Base-by-base conservation (phyloP, 1,140 invertebrate species). In the Catajapyx aquilonaris region DNA sequence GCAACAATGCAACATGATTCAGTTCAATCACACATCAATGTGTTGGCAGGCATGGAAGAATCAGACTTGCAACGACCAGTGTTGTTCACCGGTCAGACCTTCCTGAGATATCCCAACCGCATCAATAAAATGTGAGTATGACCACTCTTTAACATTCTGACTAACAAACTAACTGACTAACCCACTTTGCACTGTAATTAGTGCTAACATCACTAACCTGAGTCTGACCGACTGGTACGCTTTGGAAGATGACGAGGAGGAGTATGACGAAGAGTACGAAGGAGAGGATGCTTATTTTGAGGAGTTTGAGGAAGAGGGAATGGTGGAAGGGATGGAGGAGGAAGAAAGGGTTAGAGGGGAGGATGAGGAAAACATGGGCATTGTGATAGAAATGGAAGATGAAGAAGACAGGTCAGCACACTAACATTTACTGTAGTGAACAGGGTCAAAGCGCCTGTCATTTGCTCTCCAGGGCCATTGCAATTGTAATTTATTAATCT, bases 1-100 rank as follows among this genome's bases (percentile, higher is more conserved):
- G n/a, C n/a, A n/a, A n/a, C n/a, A n/a, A n/a, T n/a, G n/a, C n/a
- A n/a, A n/a, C n/a, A n/a, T n/a, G n/a, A n/a, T n/a, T n/a, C n/a
- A n/a, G n/a, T n/a, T n/a, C n/a, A n/a, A n/a, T n/a, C n/a, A n/a
- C n/a, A n/a, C n/a, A n/a, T n/a, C n/a, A n/a, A n/a, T n/a, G n/a
- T 30, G 31, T 40, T 60, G 48, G 54, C 55, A 32, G 52, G 49
- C 35, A 50, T 55, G 38, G 57, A 50, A 13, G 57, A 61, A 13
- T 61, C 64, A 46, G 52, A 56, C 41, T 49, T 61, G 7, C 60
- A 66, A 20, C 55, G 61, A 36, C 68, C 72, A 5, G 61, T 76
- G 4, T 54, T 60, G 34, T 75, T 76, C 53, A 61, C 72, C 47
- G 71, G 72, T 7, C 56, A 65, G 41, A 73, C 68, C 18, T 71